Conservation (phyloP, 2,888 invertebrate genomes). For the Eilema depressum region DNA sequence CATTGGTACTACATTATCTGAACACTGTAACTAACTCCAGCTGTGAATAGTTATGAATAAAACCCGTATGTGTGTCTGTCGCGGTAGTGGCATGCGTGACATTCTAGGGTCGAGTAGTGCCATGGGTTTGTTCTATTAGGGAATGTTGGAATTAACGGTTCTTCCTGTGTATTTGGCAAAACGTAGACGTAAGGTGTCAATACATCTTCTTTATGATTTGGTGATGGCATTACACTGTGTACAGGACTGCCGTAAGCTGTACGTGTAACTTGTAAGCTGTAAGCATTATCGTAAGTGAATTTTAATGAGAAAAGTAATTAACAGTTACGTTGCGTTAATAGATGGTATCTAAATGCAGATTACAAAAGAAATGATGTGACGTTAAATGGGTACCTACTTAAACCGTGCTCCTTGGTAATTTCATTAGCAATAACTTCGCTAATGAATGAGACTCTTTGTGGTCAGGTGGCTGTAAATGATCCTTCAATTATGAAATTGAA, state of each 20-base stretch:
- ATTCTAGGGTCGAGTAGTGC: neutral
- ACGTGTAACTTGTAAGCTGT: too few species aligned
- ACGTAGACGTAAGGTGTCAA: neutral
- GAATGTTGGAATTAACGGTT: too few species aligned
- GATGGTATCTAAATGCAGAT: neutral
- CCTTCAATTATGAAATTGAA: neutral
- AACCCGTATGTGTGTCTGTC: neutral
- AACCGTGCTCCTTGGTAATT: neutral
- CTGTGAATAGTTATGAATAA: neutral
- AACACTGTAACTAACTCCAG: neutral
- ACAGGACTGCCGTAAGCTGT: neutral
- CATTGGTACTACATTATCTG: too few species aligned
- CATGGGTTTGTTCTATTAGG: neutral
- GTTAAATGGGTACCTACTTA: neutral
- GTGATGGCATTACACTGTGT: neutral
- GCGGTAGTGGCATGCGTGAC: neutral
- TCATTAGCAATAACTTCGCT: neutral
- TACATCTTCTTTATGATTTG: neutral
- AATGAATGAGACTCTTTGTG: neutral
- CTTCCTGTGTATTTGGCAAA: too few species aligned
- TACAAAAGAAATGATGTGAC: neutral
- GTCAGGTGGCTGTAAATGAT: neutral
- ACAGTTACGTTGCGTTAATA: neutral
- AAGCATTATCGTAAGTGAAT: neutral
- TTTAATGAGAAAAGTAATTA: conserved; percentile 10